Percentiles rank a stretch among this genome's conserved stretches.
phyloP scores from a whole-genome alignment of 2,113 vertebrate species.

The Leucopsar rothschildi region DNA sequence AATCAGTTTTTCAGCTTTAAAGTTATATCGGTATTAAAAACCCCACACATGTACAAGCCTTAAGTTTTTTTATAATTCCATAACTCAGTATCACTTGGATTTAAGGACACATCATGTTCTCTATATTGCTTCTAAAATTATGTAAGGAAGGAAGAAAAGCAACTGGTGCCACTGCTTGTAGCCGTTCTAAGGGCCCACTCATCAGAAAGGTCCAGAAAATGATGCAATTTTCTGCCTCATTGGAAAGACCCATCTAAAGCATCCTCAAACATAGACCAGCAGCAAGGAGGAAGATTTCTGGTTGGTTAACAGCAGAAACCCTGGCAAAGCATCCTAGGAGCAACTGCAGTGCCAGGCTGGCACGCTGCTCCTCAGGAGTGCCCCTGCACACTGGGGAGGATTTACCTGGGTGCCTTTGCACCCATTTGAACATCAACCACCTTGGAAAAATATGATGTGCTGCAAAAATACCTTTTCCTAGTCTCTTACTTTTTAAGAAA shows the following conservation, averaged over 20 bases:
- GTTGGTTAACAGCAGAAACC: background rate
- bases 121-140: background rate
- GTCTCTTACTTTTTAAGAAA: background rate
- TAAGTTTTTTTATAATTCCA: background rate
- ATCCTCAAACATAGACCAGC: background rate
- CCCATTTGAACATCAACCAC: background rate
- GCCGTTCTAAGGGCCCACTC: background rate
- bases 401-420: background rate
- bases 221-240: background rate
- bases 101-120: background rate
- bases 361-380: fast-evolving
- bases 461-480: background rate
- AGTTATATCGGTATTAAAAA: background rate
- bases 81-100: background rate
- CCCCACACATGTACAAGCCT: background rate
- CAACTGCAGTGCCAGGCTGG: background rate
- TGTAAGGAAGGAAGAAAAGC: background rate
- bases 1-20: background rate
- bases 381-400: background rate
- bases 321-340: background rate
- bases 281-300: background rate
- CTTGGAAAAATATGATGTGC: fast-evolving
- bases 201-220: background rate
- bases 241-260: background rate
- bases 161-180: background rate